A percentile compares a stretch with the other conserved stretches of the same genome.
phyloP scores from a whole-genome alignment of 2,797 vertebrate genomes.

The Lepidocolaptes lacrymiger region DNA sequence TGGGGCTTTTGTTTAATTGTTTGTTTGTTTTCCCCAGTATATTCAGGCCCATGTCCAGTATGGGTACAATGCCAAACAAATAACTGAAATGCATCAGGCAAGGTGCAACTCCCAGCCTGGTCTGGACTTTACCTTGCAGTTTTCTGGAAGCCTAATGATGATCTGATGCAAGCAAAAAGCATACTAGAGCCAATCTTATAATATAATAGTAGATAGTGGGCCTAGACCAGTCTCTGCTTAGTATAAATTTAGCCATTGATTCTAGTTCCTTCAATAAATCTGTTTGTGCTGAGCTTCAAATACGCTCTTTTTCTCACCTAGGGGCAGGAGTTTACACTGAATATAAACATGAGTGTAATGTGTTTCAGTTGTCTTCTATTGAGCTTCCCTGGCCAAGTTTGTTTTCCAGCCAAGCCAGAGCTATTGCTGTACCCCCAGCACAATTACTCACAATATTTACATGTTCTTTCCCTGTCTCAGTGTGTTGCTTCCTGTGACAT shows the following conservation, averaged over 20 bases:
- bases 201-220: background rate
- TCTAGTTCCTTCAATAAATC: background rate
- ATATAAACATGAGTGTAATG: background rate
- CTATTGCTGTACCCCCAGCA: background rate
- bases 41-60: background rate
- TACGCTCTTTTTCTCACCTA: background rate
- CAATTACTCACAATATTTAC: background rate
- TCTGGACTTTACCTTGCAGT: background rate
- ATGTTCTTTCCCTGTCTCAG: background rate
- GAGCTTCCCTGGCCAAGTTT: background rate
- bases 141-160: background rate
- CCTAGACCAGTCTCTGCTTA: background rate
- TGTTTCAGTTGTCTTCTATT: background rate
- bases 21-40: too few relatives aligned
- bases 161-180: background rate
- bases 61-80: rapidly evolving
- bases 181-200: background rate
- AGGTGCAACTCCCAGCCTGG: background rate
- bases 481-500: constrained; percentile 34
- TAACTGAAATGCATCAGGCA: background rate
- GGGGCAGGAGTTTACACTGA: background rate
- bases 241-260: background rate
- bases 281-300: background rate
- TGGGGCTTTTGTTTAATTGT: too few relatives aligned
- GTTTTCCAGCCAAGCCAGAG: background rate